phyloP scores from a whole-genome alignment of 2,888 invertebrate genomes.

The Scaptomyza parva region DNA sequence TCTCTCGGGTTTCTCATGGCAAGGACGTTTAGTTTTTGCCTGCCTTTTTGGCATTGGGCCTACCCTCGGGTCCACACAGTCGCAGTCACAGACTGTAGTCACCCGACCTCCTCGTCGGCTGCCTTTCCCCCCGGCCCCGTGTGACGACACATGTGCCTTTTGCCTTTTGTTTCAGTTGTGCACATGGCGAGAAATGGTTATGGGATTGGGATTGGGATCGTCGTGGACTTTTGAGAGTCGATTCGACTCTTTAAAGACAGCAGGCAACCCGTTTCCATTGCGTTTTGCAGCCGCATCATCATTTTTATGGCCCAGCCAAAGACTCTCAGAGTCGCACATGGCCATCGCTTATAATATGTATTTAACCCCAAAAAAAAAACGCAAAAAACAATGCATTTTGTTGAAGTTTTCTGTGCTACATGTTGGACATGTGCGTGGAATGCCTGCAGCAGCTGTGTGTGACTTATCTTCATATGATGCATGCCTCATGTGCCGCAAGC shows the following conservation, averaged over 20 bases:
- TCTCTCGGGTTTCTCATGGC: conserved; percentile 48
- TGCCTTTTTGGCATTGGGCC: conserved; percentile 38
- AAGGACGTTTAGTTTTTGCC: conserved; percentile 68
- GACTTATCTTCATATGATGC: conserved; percentile 53
- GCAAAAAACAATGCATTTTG: conserved; percentile 15
- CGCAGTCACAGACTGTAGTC: conserved; percentile 4
- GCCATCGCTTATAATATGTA: conserved; percentile 48
- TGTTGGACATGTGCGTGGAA: conserved; percentile 74
- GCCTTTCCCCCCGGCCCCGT: conserved; percentile 7
- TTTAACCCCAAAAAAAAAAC: conserved; percentile 59
- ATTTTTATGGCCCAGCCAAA: conserved; percentile 64
- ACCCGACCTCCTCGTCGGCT: conserved; percentile 3
- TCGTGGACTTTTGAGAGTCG: conserved; percentile 13
- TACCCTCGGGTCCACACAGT: conserved; percentile 11
- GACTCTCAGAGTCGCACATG: conserved; percentile 58
- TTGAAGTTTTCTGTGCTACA: conserved; percentile 22
- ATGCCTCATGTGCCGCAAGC: conserved; percentile 33
- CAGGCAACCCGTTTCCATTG: conserved; percentile 72
- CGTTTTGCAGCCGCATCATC: conserved; percentile 68
- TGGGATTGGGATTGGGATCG: conserved; percentile 33
- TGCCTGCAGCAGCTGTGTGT: conserved; percentile 58
- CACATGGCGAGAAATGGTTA: conserved; percentile 15
- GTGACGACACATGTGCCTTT: conserved; percentile 45
- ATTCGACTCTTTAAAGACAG: conserved; percentile 13
- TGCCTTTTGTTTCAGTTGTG: conserved; percentile 54